Evolutionary conservation across 2,797 vertebrate species (phyloP), one percentile per base, ranked within the genome.

Genomic region (Hafferia zeledoni): DNA sequence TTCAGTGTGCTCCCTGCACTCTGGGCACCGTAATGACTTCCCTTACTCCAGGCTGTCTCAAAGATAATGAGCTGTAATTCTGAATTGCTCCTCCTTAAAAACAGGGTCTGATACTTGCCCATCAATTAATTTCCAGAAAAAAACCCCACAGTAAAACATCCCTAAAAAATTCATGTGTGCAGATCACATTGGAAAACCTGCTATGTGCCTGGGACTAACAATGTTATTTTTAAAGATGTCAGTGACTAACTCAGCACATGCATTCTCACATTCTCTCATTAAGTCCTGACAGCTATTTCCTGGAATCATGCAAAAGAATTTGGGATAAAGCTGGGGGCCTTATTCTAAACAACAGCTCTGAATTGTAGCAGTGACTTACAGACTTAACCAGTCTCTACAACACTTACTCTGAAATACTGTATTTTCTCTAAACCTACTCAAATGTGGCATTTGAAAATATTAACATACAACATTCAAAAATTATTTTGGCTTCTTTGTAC

Each of bases 231-330:
- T 93, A 86, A 95, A 90, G 68, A 83, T 68, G 60, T 44, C 86
- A 93, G 65, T 91, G 90, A 89, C 71, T 91, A 94, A 96, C 37
- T 87, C 76, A 70, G 71, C 87, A 94, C 60, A 94, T 67, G 64
- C 44, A 83, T 95, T 90, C 83, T 80, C 92, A 95, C 83, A 85
- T 77, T 91, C 76, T 70, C 74, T 92, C 89, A 90, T 92, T 93
- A 89, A 91, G 50, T 96, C 14, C 1, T 80, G 79, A 83, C 64
- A 77, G 76, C 56, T 74, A 70, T 79, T 83, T 89, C 71, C 76
- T 85, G 82, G 39, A 93, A 77, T 56, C 39, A 77, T 12, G 56
- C 14, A 94, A 63, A 31, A 85, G 16, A 83, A 77, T 63, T 49
- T 52, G 28, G 56, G 28, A 87, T 49, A 74, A 89, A 90, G 49